A percentile compares a stretch with the other conserved stretches of the same genome.
phyloP scores from a whole-genome alignment of 2,113 vertebrate genomes.

The Perca flavescens region DNA sequence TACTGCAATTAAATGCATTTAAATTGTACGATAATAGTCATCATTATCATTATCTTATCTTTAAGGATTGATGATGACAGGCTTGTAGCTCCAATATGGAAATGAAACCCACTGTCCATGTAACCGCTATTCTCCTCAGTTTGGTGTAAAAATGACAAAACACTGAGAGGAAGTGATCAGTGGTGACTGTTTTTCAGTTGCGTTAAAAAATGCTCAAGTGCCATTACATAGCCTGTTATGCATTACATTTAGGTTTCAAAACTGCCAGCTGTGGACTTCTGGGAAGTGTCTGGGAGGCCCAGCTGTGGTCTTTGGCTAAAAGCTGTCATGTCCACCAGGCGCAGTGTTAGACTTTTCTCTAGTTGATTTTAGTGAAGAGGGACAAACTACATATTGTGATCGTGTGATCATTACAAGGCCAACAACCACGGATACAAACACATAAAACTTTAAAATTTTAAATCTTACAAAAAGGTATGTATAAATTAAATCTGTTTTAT shows the following conservation, averaged over 20 bases:
- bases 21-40: constrained; percentile 29
- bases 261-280: constrained; percentile 43
- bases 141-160: constrained; percentile 32
- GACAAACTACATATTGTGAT: background rate
- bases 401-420: background rate
- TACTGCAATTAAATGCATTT: constrained; percentile 32
- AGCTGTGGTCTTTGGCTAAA: constrained; percentile 45
- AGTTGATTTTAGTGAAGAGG: constrained; percentile 8
- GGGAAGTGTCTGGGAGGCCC: constrained; percentile 43
- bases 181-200: background rate
- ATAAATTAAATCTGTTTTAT: background rate
- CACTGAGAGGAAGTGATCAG: constrained; percentile 10
- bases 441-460: too few relatives aligned
- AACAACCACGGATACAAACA: background rate
- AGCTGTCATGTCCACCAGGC: constrained; percentile 24
- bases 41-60: constrained; percentile 32
- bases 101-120: constrained; percentile 11
- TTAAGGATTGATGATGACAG: constrained; percentile 25
- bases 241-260: constrained; percentile 18
- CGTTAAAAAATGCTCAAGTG: background rate
- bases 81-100: constrained; percentile 14
- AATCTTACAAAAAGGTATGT: background rate
- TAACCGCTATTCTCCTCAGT: background rate
- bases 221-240: constrained; percentile 34
- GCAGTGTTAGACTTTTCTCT: constrained; percentile 13